phyloP scores from a whole-genome alignment of 2,797 vertebrate genomes.

The Brachyrhaphis roseni region DNA sequence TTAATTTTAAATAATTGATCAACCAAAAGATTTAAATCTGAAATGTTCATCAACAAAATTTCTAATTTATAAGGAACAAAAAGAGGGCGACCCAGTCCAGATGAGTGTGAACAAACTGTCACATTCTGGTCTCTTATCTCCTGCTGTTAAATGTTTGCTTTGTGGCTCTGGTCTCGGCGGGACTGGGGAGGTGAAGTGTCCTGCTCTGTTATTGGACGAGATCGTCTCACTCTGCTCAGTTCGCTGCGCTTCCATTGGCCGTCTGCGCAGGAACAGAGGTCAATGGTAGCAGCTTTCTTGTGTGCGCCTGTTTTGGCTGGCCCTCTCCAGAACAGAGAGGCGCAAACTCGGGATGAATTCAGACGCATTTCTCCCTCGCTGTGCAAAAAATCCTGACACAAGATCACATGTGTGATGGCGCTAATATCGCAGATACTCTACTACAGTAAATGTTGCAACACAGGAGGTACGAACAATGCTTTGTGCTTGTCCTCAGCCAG shows the following conservation, averaged over 20 bases:
- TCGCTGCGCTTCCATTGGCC: conserved; percentile 58
- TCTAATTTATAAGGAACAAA: not conserved
- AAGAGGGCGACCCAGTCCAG: not conserved
- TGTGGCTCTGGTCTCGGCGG: conserved; percentile 54
- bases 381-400: conserved; percentile 7
- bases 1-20: not conserved
- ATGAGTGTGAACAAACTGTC: conserved; percentile 2
- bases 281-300: conserved; percentile 43
- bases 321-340: conserved; percentile 40
- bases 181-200: conserved; percentile 68
- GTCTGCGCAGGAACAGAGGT: conserved; percentile 45
- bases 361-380: not conserved
- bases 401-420: not conserved
- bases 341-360: conserved; percentile 19
- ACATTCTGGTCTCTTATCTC: conserved; percentile 55
- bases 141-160: conserved; percentile 70
- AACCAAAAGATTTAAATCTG: not conserved
- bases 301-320: conserved; percentile 62
- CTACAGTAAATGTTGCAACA: conserved; percentile 20
- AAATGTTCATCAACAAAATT: not conserved
- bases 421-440: conserved; percentile 2
- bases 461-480: conserved; percentile 86
- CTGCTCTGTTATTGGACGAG: conserved; percentile 64
- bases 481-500: conserved; percentile 97
- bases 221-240: conserved; percentile 17